Base-by-base conservation (phyloP, 1,140 invertebrate species). In the Homalodisca vitripennis region DNA sequence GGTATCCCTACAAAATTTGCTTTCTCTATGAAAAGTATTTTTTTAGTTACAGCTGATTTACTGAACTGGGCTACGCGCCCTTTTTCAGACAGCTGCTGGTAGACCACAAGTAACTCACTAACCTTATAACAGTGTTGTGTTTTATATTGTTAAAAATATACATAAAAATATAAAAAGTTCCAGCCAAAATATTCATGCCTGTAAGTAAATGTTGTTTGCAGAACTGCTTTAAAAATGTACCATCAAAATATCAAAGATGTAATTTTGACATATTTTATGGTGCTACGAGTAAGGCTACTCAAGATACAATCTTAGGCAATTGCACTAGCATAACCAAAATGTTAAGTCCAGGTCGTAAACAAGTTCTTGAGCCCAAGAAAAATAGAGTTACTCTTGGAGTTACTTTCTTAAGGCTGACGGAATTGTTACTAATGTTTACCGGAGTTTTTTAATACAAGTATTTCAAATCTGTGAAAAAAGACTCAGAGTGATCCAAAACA, bases 191-290 rank as follows among this genome's bases (percentile, higher is more conserved):
- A 20, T 68, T 68, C 22, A 30, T 13, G n/a, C 3, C 62, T 27
- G 51, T 41, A 68, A 30, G 14, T 22, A 68, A 53, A 51, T 64
- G 26, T 53, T 68, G n/a, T 29, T 47, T 13, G 1, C 13, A 63
- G 22, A 64, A 63, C 51, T 24, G 31, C 14, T 29, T 22, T 64
- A 63, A 64, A 12, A 55, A 55, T 12, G 22, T 55, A 55, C 22
- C 51, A 55, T 12, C 10, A 12, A 55, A 55, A 55, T 6, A 55
- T 55, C 51, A 55, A 55, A 10, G 22, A 55, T 20, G 10, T 20
- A 12, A 12, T 10, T 55, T 55, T 55, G 51, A 55, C 22, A 55
- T 12, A 26, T 20, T 55, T 55, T 55, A 20, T 10, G 22, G 10
- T 20, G 10, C 10, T 55, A 20, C 10, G 51, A 20, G 10, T 6